A percentile compares a stretch with the other conserved stretches of the same genome.
These are phyloP conservation scores for Ciconia nigra DNA, from an alignment of 2,797 vertebrate genomes.

Conservation along the genomic window DNA sequence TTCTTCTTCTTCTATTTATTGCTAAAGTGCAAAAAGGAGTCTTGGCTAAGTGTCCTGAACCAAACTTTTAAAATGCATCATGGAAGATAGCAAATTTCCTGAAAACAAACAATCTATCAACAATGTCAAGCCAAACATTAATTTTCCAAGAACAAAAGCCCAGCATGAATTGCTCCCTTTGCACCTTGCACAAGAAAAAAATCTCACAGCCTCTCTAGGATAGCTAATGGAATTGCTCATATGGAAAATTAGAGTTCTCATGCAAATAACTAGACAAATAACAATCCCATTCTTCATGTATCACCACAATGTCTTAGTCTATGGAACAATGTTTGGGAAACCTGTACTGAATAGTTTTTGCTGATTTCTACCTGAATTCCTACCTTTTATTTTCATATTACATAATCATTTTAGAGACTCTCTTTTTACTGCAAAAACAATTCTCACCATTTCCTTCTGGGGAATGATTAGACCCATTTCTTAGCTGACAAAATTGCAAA, in stretches of 20 bases:
- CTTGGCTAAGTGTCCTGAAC: not conserved
- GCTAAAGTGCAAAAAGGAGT: not conserved
- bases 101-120: not conserved
- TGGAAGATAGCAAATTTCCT: not conserved
- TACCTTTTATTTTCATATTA: not conserved
- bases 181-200: not conserved
- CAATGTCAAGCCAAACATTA: not conserved
- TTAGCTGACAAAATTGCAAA: not conserved
- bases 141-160: not conserved
- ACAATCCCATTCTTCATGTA: not conserved
- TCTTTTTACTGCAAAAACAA: not conserved
- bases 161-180: not conserved
- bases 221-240: constrained; percentile 19
- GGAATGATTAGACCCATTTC: not conserved
- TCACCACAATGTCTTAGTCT: not conserved
- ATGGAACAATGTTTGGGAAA: not conserved
- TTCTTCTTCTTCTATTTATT: not conserved
- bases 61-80: not conserved
- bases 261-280: constrained; percentile 26
- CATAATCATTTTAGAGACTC: not conserved
- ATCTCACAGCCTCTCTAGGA: not conserved
- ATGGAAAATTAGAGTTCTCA: constrained; percentile 37
- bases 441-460: not conserved
- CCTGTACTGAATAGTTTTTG: not conserved
- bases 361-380: not conserved